Evolutionary conservation across 53 echinoderm and acorn worm genomes (phyloP), one percentile per base, ranked within the genome.

Genomic region (Echinarachnius parma): DNA sequence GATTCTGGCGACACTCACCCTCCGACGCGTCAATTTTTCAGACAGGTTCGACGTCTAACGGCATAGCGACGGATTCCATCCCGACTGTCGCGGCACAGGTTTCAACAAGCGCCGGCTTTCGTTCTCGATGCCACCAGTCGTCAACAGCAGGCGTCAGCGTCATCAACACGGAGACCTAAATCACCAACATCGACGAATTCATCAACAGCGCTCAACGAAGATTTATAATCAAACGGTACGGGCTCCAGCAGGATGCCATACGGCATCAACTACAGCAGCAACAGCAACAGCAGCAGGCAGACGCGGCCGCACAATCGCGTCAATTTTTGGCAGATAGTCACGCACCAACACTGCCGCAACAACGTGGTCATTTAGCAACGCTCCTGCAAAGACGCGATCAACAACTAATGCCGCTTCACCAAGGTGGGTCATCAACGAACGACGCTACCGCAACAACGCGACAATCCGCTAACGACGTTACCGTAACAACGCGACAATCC

Each of bases 221-320:
- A 62, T 62, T 10, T 62, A 19, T 24, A 62, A 62, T 37, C 62
- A 62, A 48, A 66, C 66, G 42, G 21, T 66, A 66, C 21, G 66
- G 48, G 1, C 28, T 66, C 48, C 46, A 27, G 5, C 46, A 48
- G 16, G 46, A 48, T 48, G 46, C 31, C n/a, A 2, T 66, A 20
- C 36, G 29, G 48, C 1, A 4, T n/a, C n/a, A n/a, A n/a, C 1
- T 66, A 20, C 36, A 18, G 48, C 1, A 4, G 19, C 11, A 14
- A 49, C 19, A 14, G 19, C 13, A 4, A 49, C 19, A 18, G 4
- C 19, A 49, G 50, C 50, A 9, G 13, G 39, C 62, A 62, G 0
- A 62, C 15, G 25, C 4, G 23, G 21, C 36, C 2, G 25, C 62
- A 62, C 0, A 62, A 24, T 35, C 4, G 23, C 25, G 62, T 1